phyloP scores from a whole-genome alignment of 2,888 invertebrate genomes.

The Netelia virgata region DNA sequence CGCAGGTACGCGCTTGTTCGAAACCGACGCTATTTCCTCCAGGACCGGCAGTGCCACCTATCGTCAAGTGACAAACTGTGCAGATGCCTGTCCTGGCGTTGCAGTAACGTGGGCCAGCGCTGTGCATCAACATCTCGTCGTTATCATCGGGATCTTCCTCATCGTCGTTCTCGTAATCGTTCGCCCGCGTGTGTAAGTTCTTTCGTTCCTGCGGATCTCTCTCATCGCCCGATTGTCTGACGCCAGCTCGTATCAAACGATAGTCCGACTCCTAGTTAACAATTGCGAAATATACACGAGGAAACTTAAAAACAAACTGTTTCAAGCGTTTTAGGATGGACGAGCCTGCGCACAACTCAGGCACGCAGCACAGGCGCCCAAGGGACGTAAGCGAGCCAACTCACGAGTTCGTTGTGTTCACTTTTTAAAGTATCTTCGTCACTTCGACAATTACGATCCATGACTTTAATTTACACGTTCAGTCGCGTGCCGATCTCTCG shows the following conservation, averaged over 20 bases:
- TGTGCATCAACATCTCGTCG: conserved; percentile 33
- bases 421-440: conserved; percentile 69
- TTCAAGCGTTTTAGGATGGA: too few species aligned
- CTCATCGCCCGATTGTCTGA: conserved; percentile 61
- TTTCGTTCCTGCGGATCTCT: conserved; percentile 45
- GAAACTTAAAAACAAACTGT: neutral
- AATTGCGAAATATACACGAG: neutral
- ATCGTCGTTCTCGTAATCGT: conserved; percentile 60
- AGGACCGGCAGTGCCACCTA: conserved; percentile 65
- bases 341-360: too few species aligned
- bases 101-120: conserved; percentile 32
- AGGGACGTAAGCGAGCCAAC: conserved; percentile 8
- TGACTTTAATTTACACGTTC: conserved; percentile 40
- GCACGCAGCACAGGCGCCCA: too few species aligned
- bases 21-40: conserved; percentile 66
- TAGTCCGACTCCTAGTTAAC: conserved; percentile 50
- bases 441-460: conserved; percentile 68
- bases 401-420: conserved; percentile 72
- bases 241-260: conserved; percentile 49
- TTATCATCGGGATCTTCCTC: conserved; percentile 72
- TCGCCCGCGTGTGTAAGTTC: conserved; percentile 30
- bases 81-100: conserved; percentile 69
- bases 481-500: neutral
- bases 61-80: conserved; percentile 76
- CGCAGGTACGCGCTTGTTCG: conserved; percentile 73